A percentile compares a stretch with the other conserved stretches of the same genome.
Evolutionary conservation across 2,113 vertebrate species (phyloP).

Genomic region (Burhinus bistriatus): DNA sequence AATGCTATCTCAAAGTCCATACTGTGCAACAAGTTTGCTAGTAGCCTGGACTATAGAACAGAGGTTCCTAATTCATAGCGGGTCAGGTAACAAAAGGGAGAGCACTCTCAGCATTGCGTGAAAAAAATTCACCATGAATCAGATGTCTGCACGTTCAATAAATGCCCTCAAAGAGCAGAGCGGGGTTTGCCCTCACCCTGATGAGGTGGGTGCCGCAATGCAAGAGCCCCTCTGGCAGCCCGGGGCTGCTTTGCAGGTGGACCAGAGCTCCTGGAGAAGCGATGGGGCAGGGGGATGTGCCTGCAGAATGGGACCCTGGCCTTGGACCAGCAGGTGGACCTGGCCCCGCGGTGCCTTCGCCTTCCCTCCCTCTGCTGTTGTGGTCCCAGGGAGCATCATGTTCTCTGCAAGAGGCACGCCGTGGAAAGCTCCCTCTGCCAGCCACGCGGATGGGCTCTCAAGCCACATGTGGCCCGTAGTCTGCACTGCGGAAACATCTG

Average conservation of each 20-base stretch:
- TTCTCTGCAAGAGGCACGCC: rapidly evolving
- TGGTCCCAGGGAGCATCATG: rapidly evolving
- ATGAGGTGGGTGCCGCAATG: neutral
- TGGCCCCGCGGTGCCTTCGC: rapidly evolving
- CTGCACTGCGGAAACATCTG: rapidly evolving
- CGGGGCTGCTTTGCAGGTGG: neutral
- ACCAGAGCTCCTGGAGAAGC: neutral
- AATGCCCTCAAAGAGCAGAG: neutral
- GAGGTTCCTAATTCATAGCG: neutral
- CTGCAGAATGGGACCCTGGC: neutral
- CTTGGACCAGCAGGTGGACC: neutral
- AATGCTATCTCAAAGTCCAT: neutral
- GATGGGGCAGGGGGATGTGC: neutral
- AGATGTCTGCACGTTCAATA: too few species aligned
- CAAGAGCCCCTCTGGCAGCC: neutral
- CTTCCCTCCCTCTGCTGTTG: rapidly evolving
- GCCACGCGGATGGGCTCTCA: rapidly evolving
- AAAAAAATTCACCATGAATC: neutral
- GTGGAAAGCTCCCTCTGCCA: neutral
- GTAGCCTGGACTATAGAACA: neutral
- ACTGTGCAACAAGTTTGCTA: neutral
- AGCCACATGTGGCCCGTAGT: too few species aligned
- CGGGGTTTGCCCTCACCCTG: neutral
- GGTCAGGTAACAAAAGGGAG: neutral
- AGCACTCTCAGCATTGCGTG: neutral